These are phyloP conservation scores for Leptobrachium ailaonicum DNA, from an alignment of 2,113 vertebrate genomes.

Conservation along the genomic window DNA sequence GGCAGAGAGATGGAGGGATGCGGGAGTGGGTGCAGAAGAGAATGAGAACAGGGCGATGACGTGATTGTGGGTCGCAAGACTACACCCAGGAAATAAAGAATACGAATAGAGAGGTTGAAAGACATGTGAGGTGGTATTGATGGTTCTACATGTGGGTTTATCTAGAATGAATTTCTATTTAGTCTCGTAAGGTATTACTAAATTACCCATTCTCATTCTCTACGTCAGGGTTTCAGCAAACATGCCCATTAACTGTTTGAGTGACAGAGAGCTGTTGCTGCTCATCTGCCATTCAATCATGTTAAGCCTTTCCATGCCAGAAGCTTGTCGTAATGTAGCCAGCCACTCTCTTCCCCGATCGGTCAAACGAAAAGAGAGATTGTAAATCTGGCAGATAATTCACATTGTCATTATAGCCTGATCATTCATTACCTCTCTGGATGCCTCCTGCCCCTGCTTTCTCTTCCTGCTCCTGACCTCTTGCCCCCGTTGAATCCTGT, in stretches of 20 bases:
- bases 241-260: neutral
- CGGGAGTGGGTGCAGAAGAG: neutral
- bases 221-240: neutral
- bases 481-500: neutral
- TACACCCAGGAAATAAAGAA: neutral
- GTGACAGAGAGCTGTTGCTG: neutral
- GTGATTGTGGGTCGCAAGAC: neutral
- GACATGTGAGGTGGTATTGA: constrained; percentile 31
- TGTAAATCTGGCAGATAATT: neutral
- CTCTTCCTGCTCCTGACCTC: constrained; percentile 3
- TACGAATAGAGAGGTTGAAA: neutral
- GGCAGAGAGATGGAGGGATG: neutral
- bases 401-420: neutral
- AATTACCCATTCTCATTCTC: no score
- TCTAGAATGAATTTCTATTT: neutral
- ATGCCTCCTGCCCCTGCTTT: constrained; percentile 18
- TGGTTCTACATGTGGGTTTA: neutral
- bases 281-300: neutral
- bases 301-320: neutral
- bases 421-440: constrained; percentile 45
- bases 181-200: neutral
- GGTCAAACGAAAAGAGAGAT: neutral
- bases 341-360: neutral
- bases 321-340: neutral
- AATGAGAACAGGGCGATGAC: neutral